Percentiles rank a stretch among this genome's conserved stretches.
Evolutionary conservation across 2,113 vertebrate species (phyloP).

Genomic region (Macaca fascicularis): DNA sequence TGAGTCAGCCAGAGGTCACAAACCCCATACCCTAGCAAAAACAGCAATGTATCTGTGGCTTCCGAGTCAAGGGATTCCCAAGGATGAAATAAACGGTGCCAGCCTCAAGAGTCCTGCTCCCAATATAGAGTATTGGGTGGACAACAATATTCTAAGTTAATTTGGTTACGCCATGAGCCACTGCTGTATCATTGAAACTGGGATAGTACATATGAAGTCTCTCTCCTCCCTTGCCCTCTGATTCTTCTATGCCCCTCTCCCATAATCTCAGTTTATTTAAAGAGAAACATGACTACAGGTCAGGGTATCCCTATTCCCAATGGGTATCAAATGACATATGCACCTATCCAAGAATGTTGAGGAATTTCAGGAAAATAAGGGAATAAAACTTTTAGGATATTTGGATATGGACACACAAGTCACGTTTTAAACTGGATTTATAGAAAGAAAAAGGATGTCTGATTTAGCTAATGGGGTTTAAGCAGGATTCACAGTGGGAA

Average conservation of each 20-base stretch:
- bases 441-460: not conserved
- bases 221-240: not conserved
- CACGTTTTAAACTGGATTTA: not conserved
- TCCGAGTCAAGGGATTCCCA: not conserved
- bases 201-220: not conserved
- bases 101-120: not conserved
- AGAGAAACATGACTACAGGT: not conserved
- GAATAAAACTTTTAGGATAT: not conserved
- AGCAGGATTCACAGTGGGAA: not conserved
- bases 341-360: not conserved
- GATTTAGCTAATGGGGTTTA: not conserved
- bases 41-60: not conserved
- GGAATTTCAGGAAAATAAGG: not conserved
- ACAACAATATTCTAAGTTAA: not conserved
- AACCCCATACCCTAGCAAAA: not conserved
- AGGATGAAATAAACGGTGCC: not conserved
- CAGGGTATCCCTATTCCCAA: not conserved
- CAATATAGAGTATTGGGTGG: not conserved
- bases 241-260: not conserved
- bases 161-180: not conserved
- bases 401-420: not conserved
- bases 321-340: not conserved
- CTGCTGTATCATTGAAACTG: not conserved
- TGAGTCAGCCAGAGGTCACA: not conserved
- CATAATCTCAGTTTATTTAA: not conserved